Conservation (phyloP, 2,888 invertebrate species). For the Cetonia aurata region DNA sequence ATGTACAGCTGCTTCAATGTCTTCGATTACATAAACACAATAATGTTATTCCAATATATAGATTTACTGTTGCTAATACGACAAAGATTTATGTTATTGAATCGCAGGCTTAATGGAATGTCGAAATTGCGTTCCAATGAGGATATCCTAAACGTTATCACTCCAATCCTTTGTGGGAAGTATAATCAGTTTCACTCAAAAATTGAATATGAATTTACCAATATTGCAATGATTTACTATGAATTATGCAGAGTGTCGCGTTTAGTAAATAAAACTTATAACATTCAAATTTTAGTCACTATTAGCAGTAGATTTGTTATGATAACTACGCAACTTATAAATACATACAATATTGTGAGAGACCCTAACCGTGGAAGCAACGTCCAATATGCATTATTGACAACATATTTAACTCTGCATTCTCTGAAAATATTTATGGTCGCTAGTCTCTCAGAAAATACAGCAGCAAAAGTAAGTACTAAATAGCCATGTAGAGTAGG, state of each 20-base stretch:
- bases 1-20: slow-evolving; percentile 52
- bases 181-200: not conserved
- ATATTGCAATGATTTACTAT: slow-evolving; percentile 50
- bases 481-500: too few species aligned
- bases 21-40: slow-evolving; percentile 53
- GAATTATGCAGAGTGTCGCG: slow-evolving; percentile 49
- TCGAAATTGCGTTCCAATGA: not conserved
- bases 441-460: slow-evolving; percentile 51
- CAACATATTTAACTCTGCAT: slow-evolving; percentile 51
- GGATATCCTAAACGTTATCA: not conserved
- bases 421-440: slow-evolving; percentile 52
- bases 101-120: slow-evolving; percentile 45
- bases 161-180: slow-evolving; percentile 1
- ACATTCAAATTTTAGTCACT: slow-evolving; percentile 50
- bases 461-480: slow-evolving; percentile 47
- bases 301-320: slow-evolving; percentile 51
- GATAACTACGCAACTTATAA: slow-evolving; percentile 52
- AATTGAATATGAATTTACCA: slow-evolving; percentile 10
- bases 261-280: slow-evolving; percentile 51
- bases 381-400: slow-evolving; percentile 46
- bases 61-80: slow-evolving; percentile 50
- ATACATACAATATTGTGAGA: slow-evolving; percentile 49
- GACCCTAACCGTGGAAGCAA: slow-evolving; percentile 41
- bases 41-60: slow-evolving; percentile 53
- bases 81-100: slow-evolving; percentile 53